Conservation (phyloP, 2,113 vertebrate genomes). For the Ageneiosus marmoratus region DNA sequence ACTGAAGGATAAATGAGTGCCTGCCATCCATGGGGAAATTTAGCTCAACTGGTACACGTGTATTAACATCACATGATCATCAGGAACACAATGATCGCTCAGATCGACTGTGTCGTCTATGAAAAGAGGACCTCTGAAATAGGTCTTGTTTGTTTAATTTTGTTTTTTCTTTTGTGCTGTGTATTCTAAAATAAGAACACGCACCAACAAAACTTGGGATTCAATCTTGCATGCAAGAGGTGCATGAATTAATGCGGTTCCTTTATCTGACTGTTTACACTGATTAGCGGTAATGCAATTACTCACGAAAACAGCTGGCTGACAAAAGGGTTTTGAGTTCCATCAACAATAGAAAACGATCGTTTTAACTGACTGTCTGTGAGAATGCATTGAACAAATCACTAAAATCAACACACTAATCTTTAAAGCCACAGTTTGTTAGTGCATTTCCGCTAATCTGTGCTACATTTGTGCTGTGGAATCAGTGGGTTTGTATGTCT, state of each 20-base stretch:
- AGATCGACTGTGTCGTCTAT: not conserved
- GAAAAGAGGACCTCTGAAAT: not conserved
- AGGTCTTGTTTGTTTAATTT: not conserved
- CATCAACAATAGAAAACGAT: not conserved
- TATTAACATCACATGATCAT: not conserved
- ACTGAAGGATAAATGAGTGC: not conserved
- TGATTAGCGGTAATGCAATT: not conserved
- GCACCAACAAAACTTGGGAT: not conserved
- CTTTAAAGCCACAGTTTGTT: not conserved
- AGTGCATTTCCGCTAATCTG: not conserved
- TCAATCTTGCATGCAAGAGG: slow-evolving; percentile 1
- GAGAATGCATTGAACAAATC: not conserved
- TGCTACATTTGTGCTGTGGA: not conserved
- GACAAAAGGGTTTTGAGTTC: not conserved
- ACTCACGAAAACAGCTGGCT: not conserved
- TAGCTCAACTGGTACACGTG: not conserved
- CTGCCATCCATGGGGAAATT: not conserved
- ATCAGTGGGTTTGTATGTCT: not conserved
- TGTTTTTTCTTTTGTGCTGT: not conserved
- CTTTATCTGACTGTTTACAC: slow-evolving; percentile 9
- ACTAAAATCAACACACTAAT: not conserved
- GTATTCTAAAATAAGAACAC: not conserved
- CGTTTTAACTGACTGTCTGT: not conserved
- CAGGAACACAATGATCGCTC: no score
- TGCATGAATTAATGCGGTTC: not conserved